Evolutionary conservation across 2,797 vertebrate species (phyloP), one percentile per base, ranked within the genome.

Genomic region (Clarias platycephalus): DNA sequence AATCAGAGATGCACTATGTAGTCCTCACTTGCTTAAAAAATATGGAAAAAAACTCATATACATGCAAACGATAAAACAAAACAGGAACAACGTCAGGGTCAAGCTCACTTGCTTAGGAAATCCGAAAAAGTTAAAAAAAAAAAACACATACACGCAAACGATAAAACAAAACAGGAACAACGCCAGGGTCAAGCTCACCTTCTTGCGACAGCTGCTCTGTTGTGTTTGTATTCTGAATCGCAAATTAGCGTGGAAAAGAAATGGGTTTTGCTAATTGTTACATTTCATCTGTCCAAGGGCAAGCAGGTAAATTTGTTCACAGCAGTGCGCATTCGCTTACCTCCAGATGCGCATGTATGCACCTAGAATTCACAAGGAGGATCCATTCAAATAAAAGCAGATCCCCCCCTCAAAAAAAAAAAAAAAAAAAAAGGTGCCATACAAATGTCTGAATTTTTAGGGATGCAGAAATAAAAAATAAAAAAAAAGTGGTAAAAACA

Each of bases 271-370:
- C 92, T 95, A 95, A 95, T 95, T 93, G 93, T 94, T 95, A 91
- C 93, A 93, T 91, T 93, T 93, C 89, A 72, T 94, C 93, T 95
- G 94, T 95, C 93, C 95, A 95, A 95, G 94, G 94, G 93, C 95
- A 93, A 91, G 87, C 90, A 92, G 92, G 91, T 92, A 94, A 94
- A 94, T 93, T 91, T 90, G 91, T 89, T 91, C 83, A 88, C 88
- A 82, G 82, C 80, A 81, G 94, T 95, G 92, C 91, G 92, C 93
- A 93, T 93, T 94, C 26, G 8, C 71, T 84, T 82, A 76, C 91
- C 87, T 91, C 92, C 94, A 95, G 94, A 95, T 94, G 94, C 93
- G 94, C 91, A 85, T 92, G 92, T 93, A 93, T 93, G 94, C 94
- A 93, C 92, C 92, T 75, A 53, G 84, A 89, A 89, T 89, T 86